These are phyloP conservation scores for Meriones psammophilus DNA, from an alignment of 2,797 vertebrate genomes.

Conservation along the genomic window DNA sequence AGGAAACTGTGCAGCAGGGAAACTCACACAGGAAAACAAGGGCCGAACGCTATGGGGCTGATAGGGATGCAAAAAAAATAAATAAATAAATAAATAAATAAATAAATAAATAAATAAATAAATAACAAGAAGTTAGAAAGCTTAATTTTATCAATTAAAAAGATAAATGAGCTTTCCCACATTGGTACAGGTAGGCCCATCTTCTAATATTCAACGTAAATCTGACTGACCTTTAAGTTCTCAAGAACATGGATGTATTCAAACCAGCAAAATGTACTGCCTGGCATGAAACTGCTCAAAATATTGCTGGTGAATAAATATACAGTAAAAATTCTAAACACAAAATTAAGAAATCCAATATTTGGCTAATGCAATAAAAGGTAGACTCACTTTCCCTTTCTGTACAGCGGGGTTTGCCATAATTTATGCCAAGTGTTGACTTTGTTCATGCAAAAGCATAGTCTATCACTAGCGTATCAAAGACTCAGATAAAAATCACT, in stretches of 20 bases:
- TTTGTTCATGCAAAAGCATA: slow-evolving; percentile 55
- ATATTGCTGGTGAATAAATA: background rate
- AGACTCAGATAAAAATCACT: slow-evolving; percentile 61
- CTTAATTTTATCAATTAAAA: slow-evolving; percentile 24
- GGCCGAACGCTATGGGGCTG: background rate
- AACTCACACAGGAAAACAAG: background rate
- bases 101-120: too few relatives aligned
- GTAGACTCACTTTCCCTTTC: slow-evolving; percentile 22
- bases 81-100: too few relatives aligned
- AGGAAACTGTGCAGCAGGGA: background rate
- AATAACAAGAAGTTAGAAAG: background rate
- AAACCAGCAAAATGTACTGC: background rate
- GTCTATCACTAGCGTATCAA: slow-evolving; percentile 27
- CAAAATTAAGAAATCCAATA: background rate
- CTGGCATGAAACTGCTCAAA: background rate
- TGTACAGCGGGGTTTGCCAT: background rate
- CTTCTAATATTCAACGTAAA: slow-evolving; percentile 10
- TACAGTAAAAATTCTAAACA: background rate
- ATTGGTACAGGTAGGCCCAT: background rate
- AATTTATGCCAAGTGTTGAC: slow-evolving; percentile 1
- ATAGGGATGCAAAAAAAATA: background rate
- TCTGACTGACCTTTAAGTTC: background rate
- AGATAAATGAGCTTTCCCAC: background rate
- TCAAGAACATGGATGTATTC: background rate
- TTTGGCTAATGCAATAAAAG: slow-evolving; percentile 28